Evolutionary conservation across 2,888 invertebrate species (phyloP).

Genomic region (Empis livida): DNA sequence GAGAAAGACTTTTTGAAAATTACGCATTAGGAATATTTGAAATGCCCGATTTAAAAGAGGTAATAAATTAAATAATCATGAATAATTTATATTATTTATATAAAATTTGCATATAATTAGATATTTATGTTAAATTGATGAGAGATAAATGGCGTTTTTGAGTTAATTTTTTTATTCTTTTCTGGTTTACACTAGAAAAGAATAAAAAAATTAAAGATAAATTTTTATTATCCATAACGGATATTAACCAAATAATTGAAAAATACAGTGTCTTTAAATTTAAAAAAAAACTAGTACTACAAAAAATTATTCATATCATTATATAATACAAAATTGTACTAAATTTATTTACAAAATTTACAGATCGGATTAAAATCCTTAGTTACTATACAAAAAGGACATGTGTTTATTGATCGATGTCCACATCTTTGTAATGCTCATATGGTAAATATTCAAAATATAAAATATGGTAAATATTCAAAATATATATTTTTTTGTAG

Average conservation of each 20-base stretch:
- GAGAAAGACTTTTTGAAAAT: slow-evolving; percentile 58
- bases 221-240: no score
- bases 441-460: slow-evolving; percentile 17
- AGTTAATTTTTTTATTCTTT: no score
- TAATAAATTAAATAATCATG: slow-evolving; percentile 23
- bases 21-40: slow-evolving; percentile 72
- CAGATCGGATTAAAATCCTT: slow-evolving; percentile 64
- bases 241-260: no score
- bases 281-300: no score
- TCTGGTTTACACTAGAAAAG: no score
- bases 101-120: neutral
- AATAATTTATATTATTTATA: neutral
- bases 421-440: slow-evolving; percentile 63
- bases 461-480: neutral
- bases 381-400: slow-evolving; percentile 64
- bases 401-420: slow-evolving; percentile 64
- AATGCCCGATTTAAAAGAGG: slow-evolving; percentile 49
- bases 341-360: slow-evolving; percentile 16
- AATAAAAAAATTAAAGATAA: no score
- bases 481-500: slow-evolving; percentile 14
- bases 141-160: no score
- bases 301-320: no score
- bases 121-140: no score
- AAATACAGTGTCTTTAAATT: no score
- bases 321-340: no score